Base-by-base conservation (phyloP, 2,113 vertebrate genomes). In the Phoxinus phoxinus region DNA sequence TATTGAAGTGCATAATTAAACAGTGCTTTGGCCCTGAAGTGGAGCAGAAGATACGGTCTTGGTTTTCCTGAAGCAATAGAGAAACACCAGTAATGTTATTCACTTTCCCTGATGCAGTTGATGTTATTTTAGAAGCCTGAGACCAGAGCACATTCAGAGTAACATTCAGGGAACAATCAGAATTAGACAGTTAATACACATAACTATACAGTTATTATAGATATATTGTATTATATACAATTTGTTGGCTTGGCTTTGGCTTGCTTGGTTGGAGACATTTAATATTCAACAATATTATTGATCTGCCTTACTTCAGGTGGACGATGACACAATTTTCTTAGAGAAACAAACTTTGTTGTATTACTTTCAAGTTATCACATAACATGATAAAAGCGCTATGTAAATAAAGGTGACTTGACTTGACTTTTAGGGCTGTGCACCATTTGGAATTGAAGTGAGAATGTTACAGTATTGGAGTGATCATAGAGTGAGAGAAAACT, bases 1-100 rank as follows among this genome's bases (percentile, higher is more conserved):
- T 87, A 73, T 41, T 80, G 44, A 89, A 82, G 83, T 58, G 17
- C 25, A 78, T 84, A 85, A 88, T 84, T 83, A 88, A 79, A 82
- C 78, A 72, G 56, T 85, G 73, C 83, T 86, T 44, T n/a, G 44
- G 35, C 58, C 71, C 15, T 51, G 27, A n/a, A 61, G 67, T 72
- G n/a, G 76, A 51, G 51, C 15, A 27, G 48, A 71, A 53, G 15
- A 69, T 48, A 44, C 8, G 32, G 67, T 56, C 13, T 59, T 15
- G 77, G 63, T 51, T 76, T 76, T 76, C 74, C 15, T 23, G 27
- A 58, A 27, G 27, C 41, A 27, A 41, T n/a, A 41, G 23, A 27
- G 8, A 25, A 37, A 63, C 37, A 30, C n/a, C 37, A 32, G 78
- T 51, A n/a, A 65, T 74, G 30, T 17, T 27, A 44, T 78, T 67